phyloP scores from a whole-genome alignment of 2,113 vertebrate genomes.

The Nanorana parkeri region DNA sequence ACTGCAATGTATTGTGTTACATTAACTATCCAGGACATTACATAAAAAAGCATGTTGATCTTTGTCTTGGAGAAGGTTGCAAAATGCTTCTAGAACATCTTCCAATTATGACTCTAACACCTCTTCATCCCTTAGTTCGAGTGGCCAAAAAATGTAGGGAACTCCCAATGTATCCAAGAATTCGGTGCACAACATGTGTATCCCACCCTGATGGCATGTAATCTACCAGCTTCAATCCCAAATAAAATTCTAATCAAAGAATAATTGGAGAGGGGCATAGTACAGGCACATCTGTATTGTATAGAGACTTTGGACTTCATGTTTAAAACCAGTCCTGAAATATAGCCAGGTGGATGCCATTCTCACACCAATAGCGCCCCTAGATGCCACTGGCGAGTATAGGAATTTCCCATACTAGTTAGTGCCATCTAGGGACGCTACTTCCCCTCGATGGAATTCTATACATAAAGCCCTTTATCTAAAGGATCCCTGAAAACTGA shows the following conservation, averaged over 20 bases:
- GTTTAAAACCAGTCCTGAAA: no score
- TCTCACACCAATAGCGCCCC: no score
- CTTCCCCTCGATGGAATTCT: no score
- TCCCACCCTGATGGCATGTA: conserved; percentile 1
- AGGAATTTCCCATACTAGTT: no score
- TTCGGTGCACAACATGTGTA: background rate
- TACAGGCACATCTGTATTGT: no score
- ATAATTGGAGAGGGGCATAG: no score
- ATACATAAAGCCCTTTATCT: no score
- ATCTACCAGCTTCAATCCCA: background rate
- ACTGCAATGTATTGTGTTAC: background rate
- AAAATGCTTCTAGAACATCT: conserved; percentile 11
- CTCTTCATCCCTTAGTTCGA: conserved; percentile 3
- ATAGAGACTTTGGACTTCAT: no score
- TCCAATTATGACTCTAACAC: conserved; percentile 9
- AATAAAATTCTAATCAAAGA: background rate
- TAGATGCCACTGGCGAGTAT: no score
- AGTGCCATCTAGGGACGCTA: no score
- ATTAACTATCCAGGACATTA: conserved; percentile 8
- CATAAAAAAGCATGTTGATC: conserved; percentile 27
- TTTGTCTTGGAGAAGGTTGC: background rate
- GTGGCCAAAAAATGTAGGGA: conserved; percentile 6
- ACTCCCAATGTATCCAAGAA: background rate
- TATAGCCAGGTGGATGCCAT: no score
- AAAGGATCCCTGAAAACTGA: no score